phyloP scores from a whole-genome alignment of 2,113 vertebrate genomes.

The Vicugna pacos region DNA sequence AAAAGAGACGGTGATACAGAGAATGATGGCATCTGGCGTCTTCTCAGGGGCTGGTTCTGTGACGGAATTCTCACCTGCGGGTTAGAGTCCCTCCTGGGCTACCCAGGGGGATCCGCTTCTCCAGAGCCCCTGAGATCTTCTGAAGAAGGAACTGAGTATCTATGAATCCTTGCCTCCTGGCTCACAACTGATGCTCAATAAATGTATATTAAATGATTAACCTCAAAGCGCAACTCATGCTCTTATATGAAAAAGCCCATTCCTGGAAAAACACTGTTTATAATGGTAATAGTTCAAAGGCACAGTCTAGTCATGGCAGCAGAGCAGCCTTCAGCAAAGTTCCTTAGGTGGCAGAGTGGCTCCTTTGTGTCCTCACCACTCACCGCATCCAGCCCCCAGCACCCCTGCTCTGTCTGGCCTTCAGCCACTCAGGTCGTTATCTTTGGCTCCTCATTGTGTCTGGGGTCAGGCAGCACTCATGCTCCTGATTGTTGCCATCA shows the following conservation, averaged over 20 bases:
- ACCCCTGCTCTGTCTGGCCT: neutral
- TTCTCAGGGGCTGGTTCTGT: neutral
- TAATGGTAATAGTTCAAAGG: neutral
- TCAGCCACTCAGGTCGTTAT: neutral
- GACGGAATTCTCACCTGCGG: neutral
- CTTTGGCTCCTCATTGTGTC: neutral
- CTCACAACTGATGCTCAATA: neutral
- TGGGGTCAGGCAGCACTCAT: neutral
- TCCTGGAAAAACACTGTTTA: neutral
- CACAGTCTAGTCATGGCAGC: neutral
- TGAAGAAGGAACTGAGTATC: neutral
- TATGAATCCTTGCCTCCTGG: neutral
- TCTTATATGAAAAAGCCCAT: neutral
- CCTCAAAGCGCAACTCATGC: neutral
- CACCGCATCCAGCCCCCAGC: accelerated
- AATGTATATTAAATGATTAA: neutral
- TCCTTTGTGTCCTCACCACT: neutral
- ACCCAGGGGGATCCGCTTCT: neutral
- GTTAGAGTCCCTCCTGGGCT: neutral
- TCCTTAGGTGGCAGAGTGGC: neutral
- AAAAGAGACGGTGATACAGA: neutral
- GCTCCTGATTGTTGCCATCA: neutral
- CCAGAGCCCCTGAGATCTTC: neutral
- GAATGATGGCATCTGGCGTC: no score
- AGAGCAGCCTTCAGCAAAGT: neutral